phyloP scores from a whole-genome alignment of 2,888 invertebrate species.

The Mycogona germanica region DNA sequence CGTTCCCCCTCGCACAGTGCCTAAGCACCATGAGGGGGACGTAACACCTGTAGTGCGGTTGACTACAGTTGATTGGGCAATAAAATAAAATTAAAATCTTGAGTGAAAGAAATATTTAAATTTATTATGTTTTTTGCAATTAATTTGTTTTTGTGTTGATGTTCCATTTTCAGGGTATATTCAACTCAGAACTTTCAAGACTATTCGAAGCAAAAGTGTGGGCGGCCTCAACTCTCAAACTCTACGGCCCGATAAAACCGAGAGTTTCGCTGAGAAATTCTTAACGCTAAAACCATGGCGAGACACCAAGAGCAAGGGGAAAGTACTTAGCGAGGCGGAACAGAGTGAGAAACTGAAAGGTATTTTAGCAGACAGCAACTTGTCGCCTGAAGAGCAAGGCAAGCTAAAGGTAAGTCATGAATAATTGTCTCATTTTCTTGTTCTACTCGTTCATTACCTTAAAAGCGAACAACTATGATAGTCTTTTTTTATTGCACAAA shows the following conservation, averaged over 20 bases:
- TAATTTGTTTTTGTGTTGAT: too few relatives aligned
- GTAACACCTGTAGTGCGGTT: too few relatives aligned
- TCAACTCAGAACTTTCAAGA: slow-evolving; percentile 6
- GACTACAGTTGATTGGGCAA: too few relatives aligned
- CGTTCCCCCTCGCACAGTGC: too few relatives aligned
- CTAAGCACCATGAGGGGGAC: too few relatives aligned
- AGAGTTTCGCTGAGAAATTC: slow-evolving; percentile 5
- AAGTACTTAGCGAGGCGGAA: slow-evolving; percentile 21
- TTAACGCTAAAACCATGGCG: slow-evolving; percentile 15
- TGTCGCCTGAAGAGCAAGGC: slow-evolving; percentile 47
- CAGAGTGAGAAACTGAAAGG: slow-evolving; percentile 25
- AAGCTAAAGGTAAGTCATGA: slow-evolving; percentile 51
- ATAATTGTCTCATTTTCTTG: background rate
- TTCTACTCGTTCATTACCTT: too few relatives aligned
- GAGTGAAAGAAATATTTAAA: too few relatives aligned
- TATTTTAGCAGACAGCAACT: slow-evolving; percentile 25
- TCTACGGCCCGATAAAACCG: background rate
- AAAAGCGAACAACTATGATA: too few relatives aligned
- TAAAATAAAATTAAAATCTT: too few relatives aligned
- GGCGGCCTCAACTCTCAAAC: slow-evolving; percentile 10
- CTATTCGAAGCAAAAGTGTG: background rate
- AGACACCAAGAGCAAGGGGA: slow-evolving; percentile 16
- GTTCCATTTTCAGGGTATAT: background rate
- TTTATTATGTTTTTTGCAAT: too few relatives aligned
- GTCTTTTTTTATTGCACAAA: too few relatives aligned